These are phyloP conservation scores for Xiphophorus hellerii DNA, from an alignment of 2,113 vertebrate genomes.

Conservation along the genomic window DNA sequence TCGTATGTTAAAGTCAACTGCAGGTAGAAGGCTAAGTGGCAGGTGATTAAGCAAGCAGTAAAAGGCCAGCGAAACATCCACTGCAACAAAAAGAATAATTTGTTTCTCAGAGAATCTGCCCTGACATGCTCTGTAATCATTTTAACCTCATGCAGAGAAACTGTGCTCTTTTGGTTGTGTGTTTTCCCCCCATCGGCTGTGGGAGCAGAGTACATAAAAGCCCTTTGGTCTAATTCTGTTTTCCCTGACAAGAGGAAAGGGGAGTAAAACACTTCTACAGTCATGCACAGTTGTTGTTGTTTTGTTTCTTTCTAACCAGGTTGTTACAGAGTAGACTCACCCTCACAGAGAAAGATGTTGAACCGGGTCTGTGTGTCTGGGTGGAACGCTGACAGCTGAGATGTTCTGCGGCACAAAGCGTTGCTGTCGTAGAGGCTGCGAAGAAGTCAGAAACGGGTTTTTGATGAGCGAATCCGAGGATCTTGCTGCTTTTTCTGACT, in stretches of 20 bases:
- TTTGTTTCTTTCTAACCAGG: too few relatives aligned
- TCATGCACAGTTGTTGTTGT: too few relatives aligned
- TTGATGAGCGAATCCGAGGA: background rate
- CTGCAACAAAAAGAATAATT: background rate
- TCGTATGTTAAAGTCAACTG: background rate
- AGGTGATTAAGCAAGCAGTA: background rate
- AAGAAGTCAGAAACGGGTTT: background rate
- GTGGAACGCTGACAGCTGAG: background rate
- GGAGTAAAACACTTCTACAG: too few relatives aligned
- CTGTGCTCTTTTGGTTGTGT: conserved; percentile 28
- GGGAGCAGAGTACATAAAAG: conserved; percentile 46
- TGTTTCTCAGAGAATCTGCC: conserved; percentile 31
- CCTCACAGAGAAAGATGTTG: background rate
- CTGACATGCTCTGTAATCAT: conserved; percentile 42
- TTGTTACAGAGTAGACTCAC: background rate
- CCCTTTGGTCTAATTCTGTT: conserved; percentile 57
- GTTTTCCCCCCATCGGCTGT: conserved; percentile 24
- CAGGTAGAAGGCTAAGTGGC: background rate
- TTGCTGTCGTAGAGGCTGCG: background rate
- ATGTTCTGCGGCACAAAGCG: background rate
- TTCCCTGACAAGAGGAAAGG: conserved; percentile 22
- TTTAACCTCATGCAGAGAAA: conserved; percentile 31
- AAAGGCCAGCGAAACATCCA: background rate
- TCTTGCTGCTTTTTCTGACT: background rate
- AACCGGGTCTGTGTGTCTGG: too few relatives aligned